Base-by-base conservation (phyloP, 2,113 vertebrate species). In the Rousettus leschenaultii region DNA sequence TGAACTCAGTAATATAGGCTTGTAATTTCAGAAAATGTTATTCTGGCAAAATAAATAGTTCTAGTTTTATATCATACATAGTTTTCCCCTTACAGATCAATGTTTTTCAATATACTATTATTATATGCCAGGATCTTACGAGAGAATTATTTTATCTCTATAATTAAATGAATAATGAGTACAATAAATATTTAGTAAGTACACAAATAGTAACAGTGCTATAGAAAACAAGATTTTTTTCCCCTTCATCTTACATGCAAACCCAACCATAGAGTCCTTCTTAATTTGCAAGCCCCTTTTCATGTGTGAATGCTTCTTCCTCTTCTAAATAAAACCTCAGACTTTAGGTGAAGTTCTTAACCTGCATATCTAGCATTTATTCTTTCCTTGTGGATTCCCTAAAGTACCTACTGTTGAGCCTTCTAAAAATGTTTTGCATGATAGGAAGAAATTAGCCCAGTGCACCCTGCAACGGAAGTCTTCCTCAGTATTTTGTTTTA, bases 111-210 rank as follows among this genome's bases (percentile, higher is more conserved):
- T 96, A 93, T 96, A 79, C 28, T 93, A 73, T 92, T 95, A 92
- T 94, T 94, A 61, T n/a, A 86, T 45, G 66, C 38, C 57, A 93
- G 61, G 15, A 18, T 94, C 92, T 96, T 94, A 30, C 92, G 89
- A 90, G 38, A 75, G 70, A 93, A 94, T 91, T 96, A 97, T 88
- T 95, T 96, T 96, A 96, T 95, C 14, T 70, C 89, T 89, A 35
- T 68, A 96, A 95, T 96, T 91, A 94, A 89, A 83, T 96, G 16
- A 97, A 86, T 91, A 95, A 89, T 79, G 66, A 90, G 21, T 78
- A 40, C 14, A 83, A 68, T 91, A 96, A 96, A 95, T 96, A 97
- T 92, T 95, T 88, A 92, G 53, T 86, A 96, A 95, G 43, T 93
- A 18, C 11, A 51, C 19, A 61, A 6, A 73, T 55, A 91, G 16